Base-by-base conservation (phyloP, 2,113 vertebrate genomes). In the Lates calcarifer region DNA sequence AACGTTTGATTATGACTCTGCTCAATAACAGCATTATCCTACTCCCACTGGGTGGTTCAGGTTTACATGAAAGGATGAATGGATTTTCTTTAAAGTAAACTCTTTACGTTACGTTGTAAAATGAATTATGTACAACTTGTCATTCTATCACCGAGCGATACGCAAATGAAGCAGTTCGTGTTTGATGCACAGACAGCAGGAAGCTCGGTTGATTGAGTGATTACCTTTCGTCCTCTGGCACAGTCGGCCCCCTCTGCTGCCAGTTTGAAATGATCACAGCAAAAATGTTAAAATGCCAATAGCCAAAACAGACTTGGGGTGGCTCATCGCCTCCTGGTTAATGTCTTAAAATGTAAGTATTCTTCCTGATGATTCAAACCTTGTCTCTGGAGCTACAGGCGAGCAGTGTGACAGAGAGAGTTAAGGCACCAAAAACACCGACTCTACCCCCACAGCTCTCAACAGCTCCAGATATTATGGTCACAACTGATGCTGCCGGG, bases 241-340 rank as follows among this genome's bases (percentile, higher is more conserved):
- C n/a, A n/a, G n/a, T n/a, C n/a, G 20, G n/a, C 71, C n/a, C 6
- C 58, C 24, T 62, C 29, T 22, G 65, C 63, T 60, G 31, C 74
- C 74, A 84, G 18, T 79, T 45, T 60, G 20, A 72, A 82, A 35
- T 64, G n/a, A 77, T 55, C 65, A 82, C 61, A 68, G 22, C 51
- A 80, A 73, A 82, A 73, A 82, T 74, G 60, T 74, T 47, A 73
- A 84, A 68, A 64, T 43, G 61, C 28, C 31, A 56, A 51, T 18
- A 79, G 61, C 51, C 66, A 56, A 63, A 82, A 81, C 56, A 77
- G 56, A 55, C 53, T 53, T 53, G 4, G 2, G 18, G n/a, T 43
- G 55, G 47, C 33, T 74, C 49, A 60, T 62, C 20, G 64, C n/a
- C 43, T 72, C 49, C 68, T 14, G 37, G 1, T 31, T 71, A 43